Conservation (phyloP, 2,888 invertebrate genomes). For the Brachyopa scutellaris region DNA sequence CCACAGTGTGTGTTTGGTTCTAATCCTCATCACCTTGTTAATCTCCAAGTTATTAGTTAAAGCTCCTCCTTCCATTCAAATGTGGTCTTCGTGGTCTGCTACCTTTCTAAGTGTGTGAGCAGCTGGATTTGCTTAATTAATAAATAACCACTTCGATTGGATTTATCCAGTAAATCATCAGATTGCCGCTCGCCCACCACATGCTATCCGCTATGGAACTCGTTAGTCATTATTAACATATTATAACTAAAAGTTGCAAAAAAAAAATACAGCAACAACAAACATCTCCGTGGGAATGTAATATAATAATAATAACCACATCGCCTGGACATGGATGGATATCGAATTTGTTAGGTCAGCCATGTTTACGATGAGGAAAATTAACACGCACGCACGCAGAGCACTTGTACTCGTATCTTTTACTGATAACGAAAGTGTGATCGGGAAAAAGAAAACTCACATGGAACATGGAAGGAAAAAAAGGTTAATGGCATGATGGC, state of each 20-base stretch:
- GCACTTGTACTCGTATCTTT: slow-evolving; percentile 29
- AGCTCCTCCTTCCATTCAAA: slow-evolving; percentile 22
- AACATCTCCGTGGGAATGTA: slow-evolving; percentile 13
- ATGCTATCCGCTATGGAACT: slow-evolving; percentile 1
- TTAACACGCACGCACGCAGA: not conserved
- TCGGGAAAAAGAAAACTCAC: not conserved
- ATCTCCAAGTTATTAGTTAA: slow-evolving; percentile 59
- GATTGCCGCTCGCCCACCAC: slow-evolving; percentile 20
- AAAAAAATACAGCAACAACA: no score
- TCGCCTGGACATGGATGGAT: no score
- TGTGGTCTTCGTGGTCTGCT: not conserved
- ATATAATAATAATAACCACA: no score
- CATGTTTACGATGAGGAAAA: not conserved
- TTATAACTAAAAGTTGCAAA: slow-evolving; percentile 12
- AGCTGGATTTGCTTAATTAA: slow-evolving; percentile 54
- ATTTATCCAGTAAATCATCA: slow-evolving; percentile 51
- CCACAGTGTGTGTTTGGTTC: slow-evolving; percentile 7
- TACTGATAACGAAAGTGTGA: slow-evolving; percentile 49
- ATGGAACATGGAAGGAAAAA: no score
- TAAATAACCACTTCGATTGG: slow-evolving; percentile 68
- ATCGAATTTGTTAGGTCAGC: slow-evolving; percentile 9
- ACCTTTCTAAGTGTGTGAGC: slow-evolving; percentile 23
- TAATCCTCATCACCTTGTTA: slow-evolving; percentile 52
- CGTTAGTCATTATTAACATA: slow-evolving; percentile 44
- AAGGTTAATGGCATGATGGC: slow-evolving; percentile 53